Evolutionary conservation across 2,113 vertebrate species (phyloP), one percentile per base, ranked within the genome.

Genomic region (Erpornis zantholeuca): DNA sequence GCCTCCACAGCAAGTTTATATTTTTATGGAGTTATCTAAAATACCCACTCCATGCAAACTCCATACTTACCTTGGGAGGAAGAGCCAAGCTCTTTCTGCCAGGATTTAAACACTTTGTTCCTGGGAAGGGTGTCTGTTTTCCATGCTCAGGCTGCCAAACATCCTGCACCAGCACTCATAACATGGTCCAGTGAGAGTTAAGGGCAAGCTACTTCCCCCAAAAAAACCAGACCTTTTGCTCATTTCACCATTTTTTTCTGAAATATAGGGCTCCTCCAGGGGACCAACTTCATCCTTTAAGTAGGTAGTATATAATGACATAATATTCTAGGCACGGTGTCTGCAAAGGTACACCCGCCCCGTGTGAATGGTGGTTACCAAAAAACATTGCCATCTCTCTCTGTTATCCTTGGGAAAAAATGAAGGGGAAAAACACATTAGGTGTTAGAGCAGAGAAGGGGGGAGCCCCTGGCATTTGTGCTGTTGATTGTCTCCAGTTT

Each of bases 181-280:
- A 68, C 47, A 49, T 10, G 40, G 71, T 77, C 93, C 90, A 71
- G 38, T 38, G 77, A 83, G 68, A 92, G 38, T 73, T 73, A 88
- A 77, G 45, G 77, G 54, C 40, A 92, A 82, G 13, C 17, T 31
- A 21, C 35, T 28, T 91, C 33, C 33, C 35, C 12, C 5, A 16
- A 73, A 88, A 88, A 60, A 2, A 38, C 38, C 45, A 75, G n/a
- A 64, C 35, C 36, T 95, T 90, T 84, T 90, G 28, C 72, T 83
- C 71, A 56, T 92, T 96, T 86, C 88, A 81, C 56, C 56, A 35
- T 75, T 95, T 92, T 92, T 54, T 88, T 38, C 60, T 83, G 49
- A 94, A 92, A 90, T 75, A 75, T 0, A 56, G 68, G 40, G 33
- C 25, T 83, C 83, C 82, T 90, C 76, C 57, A 49, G 53, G n/a